A percentile compares a stretch with the other conserved stretches of the same genome.
phyloP scores from a whole-genome alignment of 2,888 invertebrate species.

The Abrostola triplasia region DNA sequence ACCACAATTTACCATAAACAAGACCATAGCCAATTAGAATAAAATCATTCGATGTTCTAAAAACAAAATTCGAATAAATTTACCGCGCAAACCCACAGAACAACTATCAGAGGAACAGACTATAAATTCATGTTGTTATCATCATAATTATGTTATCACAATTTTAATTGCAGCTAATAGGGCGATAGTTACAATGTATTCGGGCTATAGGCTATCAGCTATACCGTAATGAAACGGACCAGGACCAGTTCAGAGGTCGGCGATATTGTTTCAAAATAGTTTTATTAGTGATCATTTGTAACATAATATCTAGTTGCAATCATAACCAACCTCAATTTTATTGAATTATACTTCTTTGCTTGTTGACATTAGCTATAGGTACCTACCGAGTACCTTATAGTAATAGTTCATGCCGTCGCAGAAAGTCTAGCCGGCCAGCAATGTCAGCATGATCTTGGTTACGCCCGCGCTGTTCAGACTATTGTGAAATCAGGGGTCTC shows the following conservation, averaged over 20 bases:
- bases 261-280: conserved; percentile 60
- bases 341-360: background rate
- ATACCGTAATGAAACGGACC: conserved; percentile 44
- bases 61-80: conserved; percentile 6
- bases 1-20: no score
- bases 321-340: conserved; percentile 10
- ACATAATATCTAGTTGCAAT: conserved; percentile 13
- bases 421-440: no score
- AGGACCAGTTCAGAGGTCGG: conserved; percentile 37
- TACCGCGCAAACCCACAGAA: conserved; percentile 25
- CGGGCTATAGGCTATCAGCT: conserved; percentile 63
- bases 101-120: conserved; percentile 40
- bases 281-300: conserved; percentile 51
- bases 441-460: no score
- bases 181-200: conserved; percentile 76
- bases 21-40: background rate
- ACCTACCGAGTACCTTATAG: no score
- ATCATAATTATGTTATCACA: conserved; percentile 77
- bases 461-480: no score
- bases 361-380: no score
- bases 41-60: background rate
- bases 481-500: no score
- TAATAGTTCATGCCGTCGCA: no score
- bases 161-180: conserved; percentile 83
- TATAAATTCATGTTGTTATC: conserved; percentile 65